Percentiles rank a stretch among this genome's conserved stretches.
Conservation (phyloP, 1,140 invertebrate species). For the Penaeus chinensis region DNA sequence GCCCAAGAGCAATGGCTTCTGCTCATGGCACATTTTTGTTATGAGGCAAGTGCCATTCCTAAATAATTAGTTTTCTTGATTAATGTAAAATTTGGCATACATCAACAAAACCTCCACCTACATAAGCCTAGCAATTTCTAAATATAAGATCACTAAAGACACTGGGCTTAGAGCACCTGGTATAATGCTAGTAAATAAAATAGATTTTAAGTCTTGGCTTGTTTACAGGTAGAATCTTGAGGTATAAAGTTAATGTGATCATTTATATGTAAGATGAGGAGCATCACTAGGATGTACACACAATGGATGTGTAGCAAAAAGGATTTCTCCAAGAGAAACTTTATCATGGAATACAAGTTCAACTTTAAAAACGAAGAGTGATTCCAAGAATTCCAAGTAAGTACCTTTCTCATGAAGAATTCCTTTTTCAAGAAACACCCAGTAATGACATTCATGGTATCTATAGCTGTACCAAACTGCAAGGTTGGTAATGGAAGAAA, state of each 20-base stretch:
- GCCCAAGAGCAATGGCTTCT: conserved; percentile 45
- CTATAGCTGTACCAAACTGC: conserved; percentile 48
- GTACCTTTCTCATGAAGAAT: too few relatives aligned
- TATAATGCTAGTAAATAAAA: conserved; percentile 62
- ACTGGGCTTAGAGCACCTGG: conserved; percentile 61
- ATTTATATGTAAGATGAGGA: conserved; percentile 56
- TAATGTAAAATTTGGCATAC: conserved; percentile 54
- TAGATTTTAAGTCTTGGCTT: conserved; percentile 59
- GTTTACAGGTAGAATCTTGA: conserved; percentile 61
- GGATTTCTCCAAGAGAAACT: too few relatives aligned
- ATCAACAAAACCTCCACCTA: conserved; percentile 47
- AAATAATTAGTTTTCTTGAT: conserved; percentile 47
- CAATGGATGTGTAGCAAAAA: not conserved
- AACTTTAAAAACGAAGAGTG: too few relatives aligned
- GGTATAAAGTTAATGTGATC: conserved; percentile 60
- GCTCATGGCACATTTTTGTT: conserved; percentile 46
- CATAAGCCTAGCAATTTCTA: conserved; percentile 60
- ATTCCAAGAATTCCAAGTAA: too few relatives aligned
- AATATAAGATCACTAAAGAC: conserved; percentile 59
- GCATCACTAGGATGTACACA: conserved; percentile 50
- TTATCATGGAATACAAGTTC: too few relatives aligned
- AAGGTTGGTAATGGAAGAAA: conserved; percentile 48
- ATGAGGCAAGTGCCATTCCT: conserved; percentile 40
- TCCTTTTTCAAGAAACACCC: too few relatives aligned
- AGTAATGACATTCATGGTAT: conserved; percentile 45